These are phyloP conservation scores for Raillietiella orientalis DNA, from an alignment of 2,888 invertebrate species.

Conservation along the genomic window DNA sequence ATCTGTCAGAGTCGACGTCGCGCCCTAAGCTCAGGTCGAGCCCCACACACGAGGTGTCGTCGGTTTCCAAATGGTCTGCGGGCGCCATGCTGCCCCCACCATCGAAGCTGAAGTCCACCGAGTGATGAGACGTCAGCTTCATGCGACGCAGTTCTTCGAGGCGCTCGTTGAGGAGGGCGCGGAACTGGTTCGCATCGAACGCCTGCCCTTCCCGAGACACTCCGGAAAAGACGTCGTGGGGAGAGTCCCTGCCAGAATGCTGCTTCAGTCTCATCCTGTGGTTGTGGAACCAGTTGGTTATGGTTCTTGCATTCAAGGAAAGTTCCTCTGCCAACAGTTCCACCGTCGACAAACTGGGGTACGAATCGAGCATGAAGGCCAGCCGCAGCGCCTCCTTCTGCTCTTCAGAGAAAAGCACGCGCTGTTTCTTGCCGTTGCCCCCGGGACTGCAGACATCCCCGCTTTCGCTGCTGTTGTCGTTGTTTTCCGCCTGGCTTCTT, in stretches of 20 bases:
- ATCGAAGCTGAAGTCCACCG: constrained; percentile 4
- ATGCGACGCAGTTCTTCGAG: constrained; percentile 59
- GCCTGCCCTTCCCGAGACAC: background rate
- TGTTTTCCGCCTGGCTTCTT: constrained; percentile 31
- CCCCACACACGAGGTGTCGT: constrained; percentile 3
- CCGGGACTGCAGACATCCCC: constrained; percentile 28
- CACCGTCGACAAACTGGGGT: constrained; percentile 83
- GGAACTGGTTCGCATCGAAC: constrained; percentile 71
- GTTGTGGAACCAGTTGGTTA: constrained; percentile 99
- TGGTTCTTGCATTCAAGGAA: constrained; percentile 67
- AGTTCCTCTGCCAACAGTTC: constrained; percentile 77
- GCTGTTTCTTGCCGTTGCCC: constrained; percentile 64
- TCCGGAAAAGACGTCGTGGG: no score
- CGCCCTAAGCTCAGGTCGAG: constrained; percentile 21
- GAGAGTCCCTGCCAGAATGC: no score
- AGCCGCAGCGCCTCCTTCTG: constrained; percentile 83
- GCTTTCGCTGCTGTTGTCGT: constrained; percentile 60
- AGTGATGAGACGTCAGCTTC: constrained; percentile 7
- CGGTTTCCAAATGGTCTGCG: constrained; percentile 19
- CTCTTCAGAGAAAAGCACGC: constrained; percentile 88
- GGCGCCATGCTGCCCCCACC: no score
- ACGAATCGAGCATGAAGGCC: constrained; percentile 83
- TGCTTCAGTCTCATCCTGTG: constrained; percentile 93
- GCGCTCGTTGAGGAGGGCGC: constrained; percentile 56
- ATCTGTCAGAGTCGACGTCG: constrained; percentile 36